phyloP scores from a whole-genome alignment of 64 coral and sea anemone genomes.

The Montipora foliosa region DNA sequence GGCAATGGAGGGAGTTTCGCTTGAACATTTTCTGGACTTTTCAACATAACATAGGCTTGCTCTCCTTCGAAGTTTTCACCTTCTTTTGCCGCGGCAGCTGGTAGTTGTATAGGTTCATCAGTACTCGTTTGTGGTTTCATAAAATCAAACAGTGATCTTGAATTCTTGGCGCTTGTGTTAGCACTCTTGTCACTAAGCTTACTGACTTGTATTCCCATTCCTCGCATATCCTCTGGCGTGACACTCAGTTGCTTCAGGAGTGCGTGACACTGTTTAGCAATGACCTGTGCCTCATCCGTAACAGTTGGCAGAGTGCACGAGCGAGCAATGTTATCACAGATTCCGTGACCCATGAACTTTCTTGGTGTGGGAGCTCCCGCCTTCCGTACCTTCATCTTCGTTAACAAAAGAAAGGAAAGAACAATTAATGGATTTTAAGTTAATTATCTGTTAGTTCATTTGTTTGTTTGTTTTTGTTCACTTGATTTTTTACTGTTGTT shows the following conservation, averaged over 20 bases:
- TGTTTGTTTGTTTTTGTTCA: not conserved
- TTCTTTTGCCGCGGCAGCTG: not conserved
- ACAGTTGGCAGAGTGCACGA: slow-evolving; percentile 70
- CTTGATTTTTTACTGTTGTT: too few relatives aligned
- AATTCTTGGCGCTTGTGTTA: slow-evolving; percentile 24
- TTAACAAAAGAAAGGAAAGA: not conserved
- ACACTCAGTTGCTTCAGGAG: slow-evolving; percentile 81
- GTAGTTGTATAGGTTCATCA: not conserved
- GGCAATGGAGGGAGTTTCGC: slow-evolving; percentile 72
- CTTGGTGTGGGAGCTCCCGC: slow-evolving; percentile 85
- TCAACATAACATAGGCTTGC: not conserved
- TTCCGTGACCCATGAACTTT: slow-evolving; percentile 98
- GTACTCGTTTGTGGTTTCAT: slow-evolving; percentile 28
- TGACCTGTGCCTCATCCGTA: slow-evolving; percentile 75
- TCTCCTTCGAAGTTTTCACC: not conserved
- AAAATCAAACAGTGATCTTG: slow-evolving; percentile 46
- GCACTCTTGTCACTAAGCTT: slow-evolving; percentile 66
- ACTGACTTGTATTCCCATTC: slow-evolving; percentile 94
- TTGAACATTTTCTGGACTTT: slow-evolving; percentile 30
- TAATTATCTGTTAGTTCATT: too few relatives aligned
- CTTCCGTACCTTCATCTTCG: slow-evolving; percentile 86
- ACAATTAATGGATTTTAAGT: too few relatives aligned
- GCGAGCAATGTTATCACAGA: slow-evolving; percentile 93
- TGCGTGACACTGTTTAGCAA: slow-evolving; percentile 76
- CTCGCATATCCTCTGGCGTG: slow-evolving; percentile 79